phyloP scores from a whole-genome alignment of 2,888 invertebrate genomes.

The Scotopteryx bipunctaria region DNA sequence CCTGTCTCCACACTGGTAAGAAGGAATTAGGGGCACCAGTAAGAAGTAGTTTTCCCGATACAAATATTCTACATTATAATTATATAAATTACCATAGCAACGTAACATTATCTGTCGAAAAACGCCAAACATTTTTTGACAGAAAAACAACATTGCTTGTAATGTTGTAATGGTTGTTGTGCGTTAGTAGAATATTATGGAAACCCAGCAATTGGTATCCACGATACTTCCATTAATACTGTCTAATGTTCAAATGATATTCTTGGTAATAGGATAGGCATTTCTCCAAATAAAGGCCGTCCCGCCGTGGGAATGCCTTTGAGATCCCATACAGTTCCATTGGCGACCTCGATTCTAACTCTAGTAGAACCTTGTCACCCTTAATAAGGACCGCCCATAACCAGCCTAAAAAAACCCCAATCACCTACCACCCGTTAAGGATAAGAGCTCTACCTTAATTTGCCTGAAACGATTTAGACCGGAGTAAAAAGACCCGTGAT shows the following conservation, averaged over 20 bases:
- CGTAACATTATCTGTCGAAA: too few species aligned
- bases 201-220: too few species aligned
- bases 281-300: slow-evolving; percentile 7
- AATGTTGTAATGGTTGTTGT: too few species aligned
- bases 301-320: slow-evolving; percentile 38
- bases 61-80: too few species aligned
- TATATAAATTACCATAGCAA: too few species aligned
- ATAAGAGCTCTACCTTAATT: slow-evolving; percentile 7
- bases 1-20: too few species aligned
- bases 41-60: too few species aligned
- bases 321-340: slow-evolving; percentile 42
- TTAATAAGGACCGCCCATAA: slow-evolving; percentile 48
- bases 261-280: not conserved
- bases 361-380: slow-evolving; percentile 55
- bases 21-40: too few species aligned
- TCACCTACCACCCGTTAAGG: not conserved
- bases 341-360: slow-evolving; percentile 40
- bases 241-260: slow-evolving; percentile 2
- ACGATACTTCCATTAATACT: too few species aligned
- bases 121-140: too few species aligned
- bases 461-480: not conserved
- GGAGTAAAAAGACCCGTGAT: slow-evolving; percentile 1
- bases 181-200: too few species aligned
- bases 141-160: too few species aligned
- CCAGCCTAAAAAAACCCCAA: slow-evolving; percentile 31